Percentiles rank a stretch among this genome's conserved stretches.
These are phyloP conservation scores for Xestia c-nigrum DNA, from an alignment of 2,888 invertebrate species.

Conservation along the genomic window DNA sequence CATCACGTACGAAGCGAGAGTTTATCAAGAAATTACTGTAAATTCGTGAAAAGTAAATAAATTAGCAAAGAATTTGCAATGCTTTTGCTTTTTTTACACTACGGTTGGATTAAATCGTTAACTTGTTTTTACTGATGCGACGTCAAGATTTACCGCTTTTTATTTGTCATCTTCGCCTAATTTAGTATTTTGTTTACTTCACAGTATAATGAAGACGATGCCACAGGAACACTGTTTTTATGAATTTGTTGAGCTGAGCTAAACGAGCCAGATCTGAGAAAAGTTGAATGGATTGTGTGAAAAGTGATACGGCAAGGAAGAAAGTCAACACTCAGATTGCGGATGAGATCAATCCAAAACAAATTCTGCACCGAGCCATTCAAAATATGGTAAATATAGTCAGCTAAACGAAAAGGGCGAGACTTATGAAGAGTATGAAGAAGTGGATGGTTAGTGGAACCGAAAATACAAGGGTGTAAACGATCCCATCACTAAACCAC, in stretches of 20 bases:
- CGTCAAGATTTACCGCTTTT: slow-evolving; percentile 28
- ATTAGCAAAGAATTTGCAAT: slow-evolving; percentile 51
- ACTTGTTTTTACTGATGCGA: slow-evolving; percentile 21
- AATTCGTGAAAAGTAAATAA: slow-evolving; percentile 45
- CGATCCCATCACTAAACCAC: too few relatives aligned
- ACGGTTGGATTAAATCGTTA: slow-evolving; percentile 34
- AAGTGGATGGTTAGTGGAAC: not conserved
- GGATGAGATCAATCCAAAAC: not conserved
- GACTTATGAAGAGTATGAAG: not conserved
- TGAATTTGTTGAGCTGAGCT: not conserved
- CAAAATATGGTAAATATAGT: not conserved
- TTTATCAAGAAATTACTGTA: slow-evolving; percentile 48
- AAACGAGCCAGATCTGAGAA: not conserved
- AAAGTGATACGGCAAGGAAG: not conserved
- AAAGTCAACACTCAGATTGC: not conserved
- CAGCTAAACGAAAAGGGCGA: not conserved
- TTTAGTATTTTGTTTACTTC: slow-evolving; percentile 20
- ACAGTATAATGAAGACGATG: not conserved
- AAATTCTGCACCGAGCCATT: not conserved
- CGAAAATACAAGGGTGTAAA: not conserved
- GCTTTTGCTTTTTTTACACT: slow-evolving; percentile 50
- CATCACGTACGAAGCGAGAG: slow-evolving; percentile 28
- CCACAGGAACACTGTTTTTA: slow-evolving; percentile 1
- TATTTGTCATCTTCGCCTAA: not conserved
- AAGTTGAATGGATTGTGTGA: not conserved